Evolutionary conservation across 1,140 invertebrate species (phyloP), one percentile per base, ranked within the genome.

Genomic region (Danaus plexippus): DNA sequence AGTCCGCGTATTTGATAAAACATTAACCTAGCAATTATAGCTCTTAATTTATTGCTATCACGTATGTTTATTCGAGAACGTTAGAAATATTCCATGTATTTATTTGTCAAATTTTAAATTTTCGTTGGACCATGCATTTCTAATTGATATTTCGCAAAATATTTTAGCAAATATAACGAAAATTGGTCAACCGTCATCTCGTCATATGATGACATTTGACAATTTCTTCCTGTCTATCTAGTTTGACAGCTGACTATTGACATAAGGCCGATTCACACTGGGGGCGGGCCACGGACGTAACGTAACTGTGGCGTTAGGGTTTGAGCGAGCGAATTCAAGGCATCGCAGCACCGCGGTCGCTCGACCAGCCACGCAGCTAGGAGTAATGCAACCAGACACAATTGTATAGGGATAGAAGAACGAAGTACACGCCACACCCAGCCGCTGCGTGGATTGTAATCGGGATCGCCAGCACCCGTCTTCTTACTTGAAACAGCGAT

Each of bases 281-380:
- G 95, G 41, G 95, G 95, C 12, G 95, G 94, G 61, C 95, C 95
- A 47, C 92, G 90, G 8, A 95, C 90, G 67, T 96, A 96, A 48
- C 94, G 91, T 56, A 97, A 84, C 71, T 96, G 94, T 2, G 95
- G 95, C 4, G 93, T 92, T 13, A 97, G 88, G 1, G 94, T 95
- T 66, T 94, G 89, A 22, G 92, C 92, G 59, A 96, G 90, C 52
- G 93, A 95, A 85, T 96, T 95, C 55, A 95, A 89, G 10, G 92
- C 90, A 76, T 97, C 95, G 80, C 95, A 96, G 77, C 95, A 96
- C 43, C 93, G 89, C 4, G 91, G 91, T 9, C 93, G 91, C 69
- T 96, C 95, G 61, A 96, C 88, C 10, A 96, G 88, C 81, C 93
- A 96, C 4, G 93, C 93, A 18, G 95, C 90, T 57, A 94, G 93